Evolutionary conservation across 2,888 invertebrate species (phyloP).

Genomic region (Amaurobius ferox): DNA sequence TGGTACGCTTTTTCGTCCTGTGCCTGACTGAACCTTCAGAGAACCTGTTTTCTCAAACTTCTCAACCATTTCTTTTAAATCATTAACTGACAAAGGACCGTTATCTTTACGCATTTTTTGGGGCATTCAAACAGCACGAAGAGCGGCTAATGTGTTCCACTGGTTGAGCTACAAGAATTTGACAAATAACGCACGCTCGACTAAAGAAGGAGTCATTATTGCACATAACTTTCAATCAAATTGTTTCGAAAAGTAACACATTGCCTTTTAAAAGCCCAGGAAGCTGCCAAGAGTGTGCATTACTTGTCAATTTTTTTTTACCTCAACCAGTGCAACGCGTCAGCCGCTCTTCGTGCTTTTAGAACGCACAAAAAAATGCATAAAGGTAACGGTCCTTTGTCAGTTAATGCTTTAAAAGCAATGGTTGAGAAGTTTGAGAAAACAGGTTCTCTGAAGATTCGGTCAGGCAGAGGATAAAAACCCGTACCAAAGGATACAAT

Average conservation of each 20-base stretch:
- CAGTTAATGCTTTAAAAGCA: neutral
- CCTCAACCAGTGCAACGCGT: neutral
- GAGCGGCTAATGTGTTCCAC: too few relatives aligned
- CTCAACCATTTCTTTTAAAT: too few relatives aligned
- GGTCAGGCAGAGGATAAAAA: neutral
- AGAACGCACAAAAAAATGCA: neutral
- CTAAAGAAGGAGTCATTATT: neutral
- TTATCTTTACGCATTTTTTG: too few relatives aligned
- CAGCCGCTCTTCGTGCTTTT: neutral
- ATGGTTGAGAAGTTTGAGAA: conserved; percentile 5
- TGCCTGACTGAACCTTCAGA: too few relatives aligned
- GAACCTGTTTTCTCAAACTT: too few relatives aligned
- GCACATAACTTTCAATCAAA: conserved; percentile 1
- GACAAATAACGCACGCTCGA: neutral
- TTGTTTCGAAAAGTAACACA: conserved; percentile 11
- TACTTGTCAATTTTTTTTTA: neutral
- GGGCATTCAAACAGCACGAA: too few relatives aligned
- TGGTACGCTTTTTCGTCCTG: too few relatives aligned
- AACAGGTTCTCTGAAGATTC: neutral
- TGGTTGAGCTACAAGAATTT: too few relatives aligned
- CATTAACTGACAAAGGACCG: too few relatives aligned
- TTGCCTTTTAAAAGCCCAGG: neutral
- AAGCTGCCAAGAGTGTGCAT: neutral
- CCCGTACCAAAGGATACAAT: conserved; percentile 11
- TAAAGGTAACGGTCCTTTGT: neutral